Evolutionary conservation across 2,113 vertebrate genomes (phyloP).

Genomic region (Alethe castanea): DNA sequence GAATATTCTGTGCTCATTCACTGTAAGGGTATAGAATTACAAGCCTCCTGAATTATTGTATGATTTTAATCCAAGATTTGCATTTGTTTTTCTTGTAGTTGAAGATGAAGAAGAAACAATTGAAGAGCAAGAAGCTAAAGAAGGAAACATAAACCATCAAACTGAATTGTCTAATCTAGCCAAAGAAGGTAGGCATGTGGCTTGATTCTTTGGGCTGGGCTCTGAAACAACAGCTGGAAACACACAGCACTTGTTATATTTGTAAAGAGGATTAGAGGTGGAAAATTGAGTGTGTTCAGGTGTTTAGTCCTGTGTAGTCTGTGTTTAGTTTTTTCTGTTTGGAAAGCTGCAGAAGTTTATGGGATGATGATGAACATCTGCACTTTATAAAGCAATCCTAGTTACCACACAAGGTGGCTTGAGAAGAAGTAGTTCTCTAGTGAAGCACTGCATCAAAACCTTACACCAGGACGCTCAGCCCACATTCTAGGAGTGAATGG

Average conservation of each 20-base stretch:
- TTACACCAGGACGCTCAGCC: background rate
- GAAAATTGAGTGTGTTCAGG: background rate
- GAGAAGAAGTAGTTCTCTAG: background rate
- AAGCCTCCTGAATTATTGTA: background rate
- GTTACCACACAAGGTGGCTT: background rate
- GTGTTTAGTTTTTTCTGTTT: background rate
- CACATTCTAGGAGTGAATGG: background rate
- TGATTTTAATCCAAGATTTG: background rate
- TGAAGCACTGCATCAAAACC: background rate
- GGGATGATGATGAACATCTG: background rate
- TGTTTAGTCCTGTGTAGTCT: background rate
- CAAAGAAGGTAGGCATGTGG: slow-evolving; percentile 61
- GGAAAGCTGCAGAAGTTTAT: background rate
- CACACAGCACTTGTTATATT: background rate
- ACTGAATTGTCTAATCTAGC: slow-evolving; percentile 78
- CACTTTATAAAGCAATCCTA: background rate
- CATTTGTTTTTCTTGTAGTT: slow-evolving; percentile 54
- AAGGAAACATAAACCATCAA: slow-evolving; percentile 83
- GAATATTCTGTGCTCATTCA: background rate
- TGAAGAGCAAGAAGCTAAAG: slow-evolving; percentile 86
- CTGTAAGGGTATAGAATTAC: background rate
- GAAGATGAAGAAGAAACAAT: slow-evolving; percentile 90
- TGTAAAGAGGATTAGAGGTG: background rate
- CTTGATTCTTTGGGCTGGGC: background rate
- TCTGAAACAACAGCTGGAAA: background rate